Conservation (phyloP, 2,888 invertebrate species). For the Acrobasis repandana region DNA sequence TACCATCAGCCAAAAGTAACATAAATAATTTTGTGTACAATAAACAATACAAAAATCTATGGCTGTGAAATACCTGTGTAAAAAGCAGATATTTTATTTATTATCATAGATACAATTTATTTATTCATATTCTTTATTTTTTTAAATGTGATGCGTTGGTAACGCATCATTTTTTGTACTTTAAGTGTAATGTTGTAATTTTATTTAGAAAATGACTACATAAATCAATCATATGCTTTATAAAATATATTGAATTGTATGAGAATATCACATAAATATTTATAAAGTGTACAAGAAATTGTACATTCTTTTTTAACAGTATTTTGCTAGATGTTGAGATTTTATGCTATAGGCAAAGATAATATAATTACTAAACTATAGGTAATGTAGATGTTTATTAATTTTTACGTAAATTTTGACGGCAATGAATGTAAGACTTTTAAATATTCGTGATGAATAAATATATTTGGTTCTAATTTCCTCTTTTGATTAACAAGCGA, state of each 20-base stretch:
- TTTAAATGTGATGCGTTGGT: slow-evolving; percentile 18
- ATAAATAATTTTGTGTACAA: not conserved
- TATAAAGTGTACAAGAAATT: not conserved
- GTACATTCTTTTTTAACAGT: slow-evolving; percentile 30
- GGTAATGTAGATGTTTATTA: slow-evolving; percentile 18
- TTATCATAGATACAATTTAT: slow-evolving; percentile 31
- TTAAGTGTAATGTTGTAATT: slow-evolving; percentile 17
- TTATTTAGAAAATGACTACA: not conserved
- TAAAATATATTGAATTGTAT: not conserved
- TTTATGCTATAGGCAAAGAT: slow-evolving; percentile 29
- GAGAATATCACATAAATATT: not conserved
- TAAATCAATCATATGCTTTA: not conserved
- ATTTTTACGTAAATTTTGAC: slow-evolving; percentile 8
- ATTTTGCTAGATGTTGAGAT: slow-evolving; percentile 30
- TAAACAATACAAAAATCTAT: slow-evolving; percentile 11
- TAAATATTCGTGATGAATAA: slow-evolving; percentile 18
- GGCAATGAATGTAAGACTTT: slow-evolving; percentile 12
- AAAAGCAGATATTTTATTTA: slow-evolving; percentile 24
- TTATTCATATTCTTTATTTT: slow-evolving; percentile 29
- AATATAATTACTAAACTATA: too few species aligned
- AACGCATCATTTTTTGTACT: slow-evolving; percentile 16
- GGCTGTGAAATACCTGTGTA: slow-evolving; percentile 49
- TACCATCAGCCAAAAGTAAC: not conserved
- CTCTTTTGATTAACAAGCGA: slow-evolving; percentile 19
- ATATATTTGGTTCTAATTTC: not conserved